Conservation (phyloP, 2,113 vertebrate species). For the Notechis scutatus region DNA sequence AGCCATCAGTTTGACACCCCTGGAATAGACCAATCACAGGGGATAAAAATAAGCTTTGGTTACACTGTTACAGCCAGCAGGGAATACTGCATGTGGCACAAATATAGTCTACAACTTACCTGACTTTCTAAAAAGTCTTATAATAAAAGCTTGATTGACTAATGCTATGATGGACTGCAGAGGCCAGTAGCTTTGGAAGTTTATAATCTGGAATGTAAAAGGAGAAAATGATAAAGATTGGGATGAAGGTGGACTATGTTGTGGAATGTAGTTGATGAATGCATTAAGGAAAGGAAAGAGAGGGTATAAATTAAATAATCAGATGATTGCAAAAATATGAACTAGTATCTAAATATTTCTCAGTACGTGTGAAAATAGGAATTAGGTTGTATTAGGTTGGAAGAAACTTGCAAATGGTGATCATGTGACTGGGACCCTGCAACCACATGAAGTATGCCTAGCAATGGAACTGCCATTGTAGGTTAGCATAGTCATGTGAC, state of each 20-base stretch:
- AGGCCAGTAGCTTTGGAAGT: neutral
- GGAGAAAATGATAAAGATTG: neutral
- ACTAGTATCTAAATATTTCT: neutral
- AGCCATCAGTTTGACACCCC: too few relatives aligned
- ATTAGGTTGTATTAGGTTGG: neutral
- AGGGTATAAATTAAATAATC: neutral
- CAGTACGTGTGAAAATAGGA: neutral
- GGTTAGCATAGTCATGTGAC: neutral
- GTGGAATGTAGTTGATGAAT: neutral
- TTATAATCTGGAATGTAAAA: neutral
- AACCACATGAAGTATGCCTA: neutral
- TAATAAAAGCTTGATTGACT: neutral
- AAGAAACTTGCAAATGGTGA: neutral
- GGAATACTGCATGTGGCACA: neutral
- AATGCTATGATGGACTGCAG: neutral
- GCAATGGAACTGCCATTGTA: neutral
- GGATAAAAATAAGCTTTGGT: neutral
- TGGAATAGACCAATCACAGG: neutral
- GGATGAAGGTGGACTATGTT: neutral
- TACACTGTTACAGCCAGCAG: neutral
- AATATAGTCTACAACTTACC: neutral
- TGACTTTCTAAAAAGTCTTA: neutral
- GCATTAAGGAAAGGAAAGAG: neutral
- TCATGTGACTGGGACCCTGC: neutral
- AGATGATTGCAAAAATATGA: neutral